These are phyloP conservation scores for Palythoa caribaeorum DNA, from an alignment of 92 coral and sea anemone genomes.

Conservation along the genomic window DNA sequence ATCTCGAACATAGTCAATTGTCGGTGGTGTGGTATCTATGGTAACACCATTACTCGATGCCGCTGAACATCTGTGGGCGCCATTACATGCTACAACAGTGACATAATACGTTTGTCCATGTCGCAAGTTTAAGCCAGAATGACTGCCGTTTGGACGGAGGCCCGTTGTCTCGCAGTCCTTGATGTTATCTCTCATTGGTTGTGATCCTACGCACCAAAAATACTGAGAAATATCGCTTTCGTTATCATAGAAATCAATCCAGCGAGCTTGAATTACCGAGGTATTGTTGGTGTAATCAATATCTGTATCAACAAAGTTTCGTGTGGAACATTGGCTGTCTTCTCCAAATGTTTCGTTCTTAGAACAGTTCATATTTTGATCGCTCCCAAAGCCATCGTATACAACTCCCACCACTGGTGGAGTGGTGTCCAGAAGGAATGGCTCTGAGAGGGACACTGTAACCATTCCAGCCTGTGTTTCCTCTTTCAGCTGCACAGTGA, in stretches of 20 bases:
- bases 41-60: slow-evolving; percentile 79
- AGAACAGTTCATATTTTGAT: slow-evolving; percentile 86
- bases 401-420: slow-evolving; percentile 90
- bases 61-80: slow-evolving; percentile 87
- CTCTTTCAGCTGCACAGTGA: slow-evolving; percentile 75
- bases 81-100: slow-evolving; percentile 86
- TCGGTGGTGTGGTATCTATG: slow-evolving; percentile 86
- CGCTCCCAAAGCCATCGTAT: slow-evolving; percentile 95
- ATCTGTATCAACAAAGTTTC: slow-evolving; percentile 90
- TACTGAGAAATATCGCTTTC: slow-evolving; percentile 91
- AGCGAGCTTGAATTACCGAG: slow-evolving; percentile 82
- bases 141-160: slow-evolving; percentile 79
- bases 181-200: slow-evolving; percentile 81
- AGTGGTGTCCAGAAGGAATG: slow-evolving; percentile 90
- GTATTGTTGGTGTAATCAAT: slow-evolving; percentile 93
- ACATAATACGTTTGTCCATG: slow-evolving; percentile 81
- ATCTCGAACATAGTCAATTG: slow-evolving; percentile 80
- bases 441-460: slow-evolving; percentile 69
- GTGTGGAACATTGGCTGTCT: slow-evolving; percentile 93
- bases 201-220: slow-evolving; percentile 82
- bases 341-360: slow-evolving; percentile 89
- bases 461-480: slow-evolving; percentile 80
- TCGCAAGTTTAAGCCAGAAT: slow-evolving; percentile 63
- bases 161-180: slow-evolving; percentile 84
- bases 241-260: slow-evolving; percentile 95